phyloP scores from a whole-genome alignment of 2,113 vertebrate genomes.

The Macrotis lagotis region DNA sequence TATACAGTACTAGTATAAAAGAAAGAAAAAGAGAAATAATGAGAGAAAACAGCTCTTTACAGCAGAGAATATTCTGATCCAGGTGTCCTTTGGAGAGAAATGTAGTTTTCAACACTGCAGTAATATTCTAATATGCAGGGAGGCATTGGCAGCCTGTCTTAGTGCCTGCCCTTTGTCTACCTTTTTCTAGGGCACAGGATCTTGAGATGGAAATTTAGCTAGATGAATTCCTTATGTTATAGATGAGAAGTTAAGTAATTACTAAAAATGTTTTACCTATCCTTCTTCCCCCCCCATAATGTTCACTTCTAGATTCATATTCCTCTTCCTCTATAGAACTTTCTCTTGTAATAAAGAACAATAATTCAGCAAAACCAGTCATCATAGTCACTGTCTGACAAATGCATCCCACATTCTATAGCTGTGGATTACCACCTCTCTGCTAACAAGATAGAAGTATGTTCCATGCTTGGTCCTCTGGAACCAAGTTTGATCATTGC shows the following conservation, averaged over 20 bases:
- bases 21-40: neutral
- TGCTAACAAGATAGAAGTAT: neutral
- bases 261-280: neutral
- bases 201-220: neutral
- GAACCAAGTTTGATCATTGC: neutral
- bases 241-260: too few species aligned
- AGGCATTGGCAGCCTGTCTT: neutral
- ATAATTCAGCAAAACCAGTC: neutral
- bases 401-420: neutral
- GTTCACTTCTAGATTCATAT: neutral
- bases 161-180: neutral
- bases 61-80: slow-evolving; percentile 63
- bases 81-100: slow-evolving; percentile 56
- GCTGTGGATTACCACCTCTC: neutral
- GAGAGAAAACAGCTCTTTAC: slow-evolving; percentile 23
- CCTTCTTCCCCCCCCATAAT: fast-evolving
- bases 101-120: slow-evolving; percentile 50
- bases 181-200: neutral
- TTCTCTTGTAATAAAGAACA: neutral
- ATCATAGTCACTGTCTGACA: neutral
- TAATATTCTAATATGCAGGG: slow-evolving; percentile 31
- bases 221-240: neutral
- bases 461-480: neutral
- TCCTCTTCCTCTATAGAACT: neutral
- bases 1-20: neutral